phyloP scores from a whole-genome alignment of 2,888 invertebrate genomes.

The Calameuta idolon region DNA sequence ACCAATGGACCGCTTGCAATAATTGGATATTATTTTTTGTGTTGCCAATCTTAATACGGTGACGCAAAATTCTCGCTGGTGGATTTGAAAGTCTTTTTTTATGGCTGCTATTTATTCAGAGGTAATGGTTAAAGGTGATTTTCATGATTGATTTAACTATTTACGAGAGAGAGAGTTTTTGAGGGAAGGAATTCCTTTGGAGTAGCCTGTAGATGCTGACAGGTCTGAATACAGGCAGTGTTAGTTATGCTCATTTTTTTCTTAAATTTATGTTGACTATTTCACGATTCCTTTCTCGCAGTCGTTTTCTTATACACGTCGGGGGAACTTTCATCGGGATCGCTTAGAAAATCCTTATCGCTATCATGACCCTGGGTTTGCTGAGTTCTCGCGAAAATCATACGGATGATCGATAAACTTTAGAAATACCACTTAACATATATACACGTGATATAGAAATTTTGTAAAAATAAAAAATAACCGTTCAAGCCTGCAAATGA shows the following conservation, averaged over 20 bases:
- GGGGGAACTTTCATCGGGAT: neutral
- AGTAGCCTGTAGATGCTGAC: neutral
- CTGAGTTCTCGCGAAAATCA: conserved; percentile 30
- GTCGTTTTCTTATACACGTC: neutral
- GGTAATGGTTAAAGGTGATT: neutral
- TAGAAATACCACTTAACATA: conserved; percentile 25
- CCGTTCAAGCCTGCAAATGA: conserved; percentile 13
- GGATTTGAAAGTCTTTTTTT: neutral
- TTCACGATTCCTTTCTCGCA: neutral
- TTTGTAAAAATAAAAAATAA: conserved; percentile 19
- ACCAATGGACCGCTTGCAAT: neutral
- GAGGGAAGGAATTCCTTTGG: neutral
- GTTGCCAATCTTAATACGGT: neutral
- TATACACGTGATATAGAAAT: conserved; percentile 25
- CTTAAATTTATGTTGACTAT: neutral
- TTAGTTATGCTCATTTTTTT: neutral
- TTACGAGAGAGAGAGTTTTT: neutral
- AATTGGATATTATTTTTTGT: neutral
- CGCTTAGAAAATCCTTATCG: conserved; percentile 19
- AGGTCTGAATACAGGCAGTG: neutral
- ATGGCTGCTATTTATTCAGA: neutral
- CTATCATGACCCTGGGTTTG: conserved; percentile 46
- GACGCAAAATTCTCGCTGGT: neutral
- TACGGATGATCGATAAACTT: conserved; percentile 45
- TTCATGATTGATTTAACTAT: neutral